These are phyloP conservation scores for Oasisia sp. DNA, from an alignment of 2,888 invertebrate species.

Conservation along the genomic window DNA sequence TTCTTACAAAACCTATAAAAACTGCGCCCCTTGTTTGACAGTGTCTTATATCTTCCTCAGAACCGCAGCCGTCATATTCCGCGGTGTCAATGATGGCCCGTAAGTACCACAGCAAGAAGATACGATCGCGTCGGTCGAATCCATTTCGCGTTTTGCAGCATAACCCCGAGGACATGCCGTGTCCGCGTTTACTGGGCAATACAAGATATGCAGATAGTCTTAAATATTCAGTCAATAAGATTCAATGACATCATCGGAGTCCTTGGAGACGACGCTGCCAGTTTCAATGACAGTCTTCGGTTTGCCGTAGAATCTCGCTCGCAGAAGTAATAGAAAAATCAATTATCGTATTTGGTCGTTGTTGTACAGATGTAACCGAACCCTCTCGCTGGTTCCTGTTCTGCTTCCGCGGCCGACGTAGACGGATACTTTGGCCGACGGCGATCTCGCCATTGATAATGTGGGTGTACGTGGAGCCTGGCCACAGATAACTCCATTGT, in stretches of 20 bases:
- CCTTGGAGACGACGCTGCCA: not conserved
- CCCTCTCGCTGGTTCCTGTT: not conserved
- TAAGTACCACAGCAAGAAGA: not conserved
- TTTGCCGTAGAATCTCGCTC: not conserved
- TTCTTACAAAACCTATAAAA: not conserved
- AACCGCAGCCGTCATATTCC: not conserved
- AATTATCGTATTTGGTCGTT: not conserved
- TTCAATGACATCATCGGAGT: not conserved
- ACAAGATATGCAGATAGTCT: not conserved
- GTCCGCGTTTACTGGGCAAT: not conserved
- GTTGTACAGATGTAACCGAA: not conserved
- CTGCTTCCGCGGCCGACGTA: not conserved
- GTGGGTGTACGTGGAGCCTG: not conserved
- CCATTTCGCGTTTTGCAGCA: not conserved
- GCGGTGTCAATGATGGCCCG: not conserved
- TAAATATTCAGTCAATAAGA: not conserved
- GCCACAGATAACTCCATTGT: too few species aligned
- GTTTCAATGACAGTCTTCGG: not conserved
- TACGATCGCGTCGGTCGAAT: not conserved
- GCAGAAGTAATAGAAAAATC: slow-evolving; percentile 13
- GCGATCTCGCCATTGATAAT: not conserved
- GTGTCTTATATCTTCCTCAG: not conserved
- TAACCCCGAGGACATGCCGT: not conserved
- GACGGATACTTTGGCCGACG: not conserved
- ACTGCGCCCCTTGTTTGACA: not conserved